These are phyloP conservation scores for Hemithea aestivaria DNA, from an alignment of 2,888 invertebrate genomes.

Conservation along the genomic window DNA sequence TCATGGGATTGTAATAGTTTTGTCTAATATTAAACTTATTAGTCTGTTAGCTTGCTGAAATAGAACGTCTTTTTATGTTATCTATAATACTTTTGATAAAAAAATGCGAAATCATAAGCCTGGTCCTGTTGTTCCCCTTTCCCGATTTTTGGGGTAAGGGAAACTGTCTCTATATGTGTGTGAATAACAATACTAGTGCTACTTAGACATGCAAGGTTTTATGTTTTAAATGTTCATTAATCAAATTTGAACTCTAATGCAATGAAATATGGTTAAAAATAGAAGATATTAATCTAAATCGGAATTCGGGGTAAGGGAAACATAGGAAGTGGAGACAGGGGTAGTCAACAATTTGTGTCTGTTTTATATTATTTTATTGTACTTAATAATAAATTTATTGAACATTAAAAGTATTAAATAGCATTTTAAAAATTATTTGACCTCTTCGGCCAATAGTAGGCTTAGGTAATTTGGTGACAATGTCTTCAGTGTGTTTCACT, in stretches of 20 bases:
- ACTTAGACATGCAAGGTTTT: slow-evolving; percentile 2
- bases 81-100: slow-evolving; percentile 1
- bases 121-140: slow-evolving; percentile 1
- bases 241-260: slow-evolving; percentile 3
- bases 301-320: slow-evolving; percentile 16
- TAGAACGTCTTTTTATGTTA: slow-evolving; percentile 1
- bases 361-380: too few species aligned
- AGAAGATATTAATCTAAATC: slow-evolving; percentile 10
- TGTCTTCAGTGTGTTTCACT: slow-evolving; percentile 13
- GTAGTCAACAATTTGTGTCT: too few species aligned
- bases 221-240: slow-evolving; percentile 1
- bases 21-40: background rate
- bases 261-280: slow-evolving; percentile 9
- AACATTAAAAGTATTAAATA: slow-evolving; percentile 17
- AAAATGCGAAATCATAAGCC: background rate
- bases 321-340: slow-evolving; percentile 9
- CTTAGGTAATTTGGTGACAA: slow-evolving; percentile 12
- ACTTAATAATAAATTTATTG: too few species aligned
- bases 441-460: slow-evolving; percentile 17
- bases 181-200: slow-evolving; percentile 1
- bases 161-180: background rate
- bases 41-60: slow-evolving; percentile 1
- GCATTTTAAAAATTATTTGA: slow-evolving; percentile 17
- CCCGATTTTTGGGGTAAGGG: background rate
- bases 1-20: slow-evolving; percentile 2